These are phyloP conservation scores for Geodia barretti DNA, from an alignment of 37 sponge, comb jelly and placozoan species.

Conservation along the genomic window DNA sequence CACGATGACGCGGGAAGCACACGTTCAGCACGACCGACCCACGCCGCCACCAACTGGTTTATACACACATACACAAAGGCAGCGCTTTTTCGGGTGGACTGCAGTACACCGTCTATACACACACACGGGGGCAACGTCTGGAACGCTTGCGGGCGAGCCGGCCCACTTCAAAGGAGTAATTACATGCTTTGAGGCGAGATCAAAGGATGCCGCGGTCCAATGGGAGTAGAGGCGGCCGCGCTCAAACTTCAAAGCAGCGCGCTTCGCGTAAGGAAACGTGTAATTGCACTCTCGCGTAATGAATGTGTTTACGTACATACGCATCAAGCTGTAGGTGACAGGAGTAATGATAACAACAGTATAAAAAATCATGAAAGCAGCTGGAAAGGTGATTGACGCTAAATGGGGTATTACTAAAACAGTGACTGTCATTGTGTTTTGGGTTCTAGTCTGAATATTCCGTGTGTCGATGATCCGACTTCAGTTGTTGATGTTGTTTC, in stretches of 20 bases:
- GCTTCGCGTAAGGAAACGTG: not conserved
- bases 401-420: not conserved
- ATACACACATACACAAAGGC: not conserved
- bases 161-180: slow-evolving; percentile 46
- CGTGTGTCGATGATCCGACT: not conserved
- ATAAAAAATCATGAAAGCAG: not conserved
- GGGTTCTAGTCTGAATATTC: not conserved
- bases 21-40: no score
- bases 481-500: slow-evolving; percentile 10
- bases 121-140: not conserved
- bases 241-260: not conserved
- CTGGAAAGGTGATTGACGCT: not conserved
- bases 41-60: no score
- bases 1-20: no score
- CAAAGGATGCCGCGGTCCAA: not conserved
- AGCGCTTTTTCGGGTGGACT: no score
- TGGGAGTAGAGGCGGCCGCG: not conserved
- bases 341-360: not conserved
- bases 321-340: not conserved
- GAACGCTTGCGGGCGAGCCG: slow-evolving; percentile 26
- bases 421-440: not conserved
- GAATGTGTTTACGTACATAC: not conserved
- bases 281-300: not conserved
- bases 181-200: slow-evolving; percentile 21
- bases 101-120: not conserved